Evolutionary conservation across 2,888 invertebrate species (phyloP).

Genomic region (Dendrolimus houi): DNA sequence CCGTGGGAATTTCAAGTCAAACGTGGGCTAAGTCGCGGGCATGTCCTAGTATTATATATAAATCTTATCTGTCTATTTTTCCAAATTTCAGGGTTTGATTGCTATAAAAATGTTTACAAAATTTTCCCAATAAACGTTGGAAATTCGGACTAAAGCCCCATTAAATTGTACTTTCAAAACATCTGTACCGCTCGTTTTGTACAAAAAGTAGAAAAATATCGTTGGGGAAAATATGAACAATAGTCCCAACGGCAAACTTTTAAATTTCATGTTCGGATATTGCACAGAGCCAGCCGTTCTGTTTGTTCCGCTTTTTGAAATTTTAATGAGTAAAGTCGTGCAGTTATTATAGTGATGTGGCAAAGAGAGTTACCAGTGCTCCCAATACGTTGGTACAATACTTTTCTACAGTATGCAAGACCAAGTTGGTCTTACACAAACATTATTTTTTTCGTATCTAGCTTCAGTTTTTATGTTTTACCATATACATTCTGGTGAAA

Average conservation of each 20-base stretch:
- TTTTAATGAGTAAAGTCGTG: conserved; percentile 37
- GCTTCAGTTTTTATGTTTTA: no score
- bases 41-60: no score
- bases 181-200: not conserved
- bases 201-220: conserved; percentile 13
- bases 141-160: not conserved
- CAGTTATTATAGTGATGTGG: not conserved
- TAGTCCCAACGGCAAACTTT: conserved; percentile 26
- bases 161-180: not conserved
- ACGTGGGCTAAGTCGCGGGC: no score
- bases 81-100: no score
- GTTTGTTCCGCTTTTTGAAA: conserved; percentile 38
- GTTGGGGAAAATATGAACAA: conserved; percentile 21
- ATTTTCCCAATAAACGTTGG: not conserved
- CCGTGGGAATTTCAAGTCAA: no score
- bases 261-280: conserved; percentile 36
- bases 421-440: no score
- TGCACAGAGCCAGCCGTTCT: conserved; percentile 24
- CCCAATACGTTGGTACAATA: no score
- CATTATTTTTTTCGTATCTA: no score
- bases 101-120: not conserved
- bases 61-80: no score
- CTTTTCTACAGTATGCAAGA: no score
- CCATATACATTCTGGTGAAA: no score
- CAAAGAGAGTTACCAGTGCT: not conserved